Evolutionary conservation across 2,113 vertebrate species (phyloP).

Genomic region (Rattus norvegicus): GRCr8 NC_086022.1:51621001-51621500

Average conservation of each 20-base stretch:
- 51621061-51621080: neutral
- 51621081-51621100: neutral
- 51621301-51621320: neutral
- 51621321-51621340: neutral
- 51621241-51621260: neutral
- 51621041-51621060: neutral
- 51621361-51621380: neutral
- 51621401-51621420: neutral
- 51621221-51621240: neutral
- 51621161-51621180: neutral
- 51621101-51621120: neutral
- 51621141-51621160: neutral
- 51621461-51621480: slow-evolving; percentile 43
- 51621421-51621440: neutral
- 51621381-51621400: neutral
- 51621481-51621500: neutral
- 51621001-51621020: neutral
- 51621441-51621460: neutral
- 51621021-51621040: neutral
- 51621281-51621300: neutral
- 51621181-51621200: neutral
- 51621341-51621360: neutral
- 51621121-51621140: neutral
- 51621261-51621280: neutral
- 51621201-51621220: neutral